Conservation (phyloP, 1,140 invertebrate species). For the Drosophila mauritiana region DNA sequence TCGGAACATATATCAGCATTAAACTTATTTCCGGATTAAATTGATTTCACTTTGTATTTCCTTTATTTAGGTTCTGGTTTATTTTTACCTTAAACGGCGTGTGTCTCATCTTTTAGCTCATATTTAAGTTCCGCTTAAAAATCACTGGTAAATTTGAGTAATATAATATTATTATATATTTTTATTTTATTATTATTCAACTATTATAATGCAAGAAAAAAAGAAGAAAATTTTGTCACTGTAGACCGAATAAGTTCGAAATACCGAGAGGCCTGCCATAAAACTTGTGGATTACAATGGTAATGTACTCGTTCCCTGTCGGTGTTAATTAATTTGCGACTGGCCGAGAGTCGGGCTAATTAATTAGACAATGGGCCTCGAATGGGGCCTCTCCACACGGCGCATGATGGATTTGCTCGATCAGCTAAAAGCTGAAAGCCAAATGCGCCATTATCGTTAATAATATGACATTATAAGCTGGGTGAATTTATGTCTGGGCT, state of each 20-base stretch:
- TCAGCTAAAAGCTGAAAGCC: conserved; percentile 60
- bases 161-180: no score
- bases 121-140: no score
- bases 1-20: no score
- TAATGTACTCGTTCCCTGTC: conserved; percentile 28
- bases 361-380: conserved; percentile 71
- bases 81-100: no score
- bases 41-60: no score
- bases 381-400: conserved; percentile 19
- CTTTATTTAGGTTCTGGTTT: no score
- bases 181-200: background rate
- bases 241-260: conserved; percentile 7
- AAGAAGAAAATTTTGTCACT: background rate
- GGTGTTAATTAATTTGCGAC: conserved; percentile 74
- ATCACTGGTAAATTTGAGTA: no score
- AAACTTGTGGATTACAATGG: conserved; percentile 55
- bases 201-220: background rate
- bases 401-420: conserved; percentile 46
- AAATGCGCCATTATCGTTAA: conserved; percentile 73
- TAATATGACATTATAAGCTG: conserved; percentile 78
- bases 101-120: no score
- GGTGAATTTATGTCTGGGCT: conserved; percentile 64
- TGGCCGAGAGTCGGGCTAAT: conserved; percentile 59
- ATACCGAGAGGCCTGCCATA: conserved; percentile 29
- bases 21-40: no score